Evolutionary conservation across 2,113 vertebrate species (phyloP).

Genomic region (Australoheros scitulus): DNA sequence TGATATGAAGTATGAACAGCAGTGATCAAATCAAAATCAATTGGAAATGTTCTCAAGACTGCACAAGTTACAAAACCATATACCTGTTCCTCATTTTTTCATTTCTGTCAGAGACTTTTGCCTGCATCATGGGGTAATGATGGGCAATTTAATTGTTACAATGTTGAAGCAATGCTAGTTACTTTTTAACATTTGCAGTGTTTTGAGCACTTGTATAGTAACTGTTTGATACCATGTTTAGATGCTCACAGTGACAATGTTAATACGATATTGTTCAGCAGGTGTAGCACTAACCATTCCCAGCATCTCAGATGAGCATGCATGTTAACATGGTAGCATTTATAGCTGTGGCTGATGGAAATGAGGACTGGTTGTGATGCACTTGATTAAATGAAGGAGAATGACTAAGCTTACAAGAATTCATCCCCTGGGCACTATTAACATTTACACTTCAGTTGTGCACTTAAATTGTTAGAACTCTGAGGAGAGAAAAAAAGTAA

Average conservation of each 20-base stretch:
- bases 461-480: not conserved
- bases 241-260: not conserved
- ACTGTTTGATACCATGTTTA: not conserved
- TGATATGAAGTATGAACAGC: not conserved
- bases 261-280: not conserved
- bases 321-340: not conserved
- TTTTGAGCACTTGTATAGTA: not conserved
- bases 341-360: not conserved
- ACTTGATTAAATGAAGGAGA: not conserved
- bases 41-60: not conserved
- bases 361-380: not conserved
- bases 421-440: conserved; percentile 4
- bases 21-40: not conserved
- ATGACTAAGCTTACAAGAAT: not conserved
- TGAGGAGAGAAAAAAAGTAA: rapidly evolving
- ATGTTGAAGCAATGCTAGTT: not conserved
- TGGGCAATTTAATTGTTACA: not conserved
- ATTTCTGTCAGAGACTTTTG: not conserved
- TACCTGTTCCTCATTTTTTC: not conserved
- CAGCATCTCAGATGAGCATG: not conserved
- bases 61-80: not conserved
- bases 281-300: not conserved
- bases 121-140: not conserved
- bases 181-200: not conserved
- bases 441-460: not conserved